These are phyloP conservation scores for Mesochorus sp. DNA, from an alignment of 2,888 invertebrate species.

Conservation along the genomic window DNA sequence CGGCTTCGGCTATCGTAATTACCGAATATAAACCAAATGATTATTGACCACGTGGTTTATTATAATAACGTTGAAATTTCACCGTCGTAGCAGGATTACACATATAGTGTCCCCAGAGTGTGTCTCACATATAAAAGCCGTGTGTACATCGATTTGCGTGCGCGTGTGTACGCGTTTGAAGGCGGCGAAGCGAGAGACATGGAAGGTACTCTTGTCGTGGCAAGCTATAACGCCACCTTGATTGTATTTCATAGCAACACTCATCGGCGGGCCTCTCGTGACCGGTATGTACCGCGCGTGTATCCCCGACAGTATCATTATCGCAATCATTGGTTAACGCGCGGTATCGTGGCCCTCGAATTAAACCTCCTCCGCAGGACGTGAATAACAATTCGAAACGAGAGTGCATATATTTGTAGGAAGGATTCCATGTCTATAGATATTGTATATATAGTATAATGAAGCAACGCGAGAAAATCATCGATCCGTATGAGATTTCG, in stretches of 20 bases:
- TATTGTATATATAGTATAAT: background rate
- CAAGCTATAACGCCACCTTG: slow-evolving; percentile 26
- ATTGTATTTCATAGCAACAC: slow-evolving; percentile 28
- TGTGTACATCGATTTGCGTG: background rate
- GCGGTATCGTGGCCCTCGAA: slow-evolving; percentile 25
- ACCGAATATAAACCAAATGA: too few relatives aligned
- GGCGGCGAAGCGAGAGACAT: slow-evolving; percentile 14
- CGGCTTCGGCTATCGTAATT: too few relatives aligned
- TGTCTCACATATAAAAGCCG: background rate
- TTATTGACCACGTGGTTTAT: too few relatives aligned
- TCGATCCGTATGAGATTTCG: background rate
- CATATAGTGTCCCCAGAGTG: background rate
- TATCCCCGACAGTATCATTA: slow-evolving; percentile 27
- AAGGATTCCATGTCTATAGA: too few relatives aligned
- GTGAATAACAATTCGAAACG: slow-evolving; percentile 26
- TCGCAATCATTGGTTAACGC: slow-evolving; percentile 47
- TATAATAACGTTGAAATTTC: too few relatives aligned
- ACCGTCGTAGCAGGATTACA: background rate
- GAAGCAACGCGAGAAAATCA: background rate
- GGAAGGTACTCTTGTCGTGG: slow-evolving; percentile 6
- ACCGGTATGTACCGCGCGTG: background rate
- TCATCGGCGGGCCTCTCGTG: background rate
- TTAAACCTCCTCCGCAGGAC: slow-evolving; percentile 39
- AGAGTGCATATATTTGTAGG: too few relatives aligned
- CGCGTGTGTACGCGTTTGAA: slow-evolving; percentile 27